phyloP scores from a whole-genome alignment of 2,888 invertebrate genomes.

The Caenorhabditis macrosperma region DNA sequence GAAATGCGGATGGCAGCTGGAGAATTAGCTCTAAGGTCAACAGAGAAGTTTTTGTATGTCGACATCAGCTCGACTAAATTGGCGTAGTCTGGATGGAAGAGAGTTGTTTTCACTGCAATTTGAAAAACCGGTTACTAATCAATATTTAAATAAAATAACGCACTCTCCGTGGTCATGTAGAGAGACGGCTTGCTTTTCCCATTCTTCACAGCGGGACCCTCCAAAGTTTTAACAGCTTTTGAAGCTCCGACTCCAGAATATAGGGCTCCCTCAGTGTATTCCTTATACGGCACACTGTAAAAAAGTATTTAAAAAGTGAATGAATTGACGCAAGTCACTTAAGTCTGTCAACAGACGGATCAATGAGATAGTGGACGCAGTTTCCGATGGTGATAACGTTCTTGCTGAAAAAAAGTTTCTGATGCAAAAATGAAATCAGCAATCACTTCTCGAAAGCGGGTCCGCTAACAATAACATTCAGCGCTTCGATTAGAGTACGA shows the following conservation, averaged over 20 bases:
- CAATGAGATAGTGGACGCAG: constrained; percentile 40
- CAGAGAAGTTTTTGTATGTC: constrained; percentile 3
- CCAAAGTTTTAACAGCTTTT: constrained; percentile 42
- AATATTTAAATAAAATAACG: background rate
- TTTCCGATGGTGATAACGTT: constrained; percentile 38
- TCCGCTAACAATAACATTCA: constrained; percentile 36
- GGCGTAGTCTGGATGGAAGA: constrained; percentile 39
- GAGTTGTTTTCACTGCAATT: constrained; percentile 46
- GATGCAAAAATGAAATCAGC: background rate
- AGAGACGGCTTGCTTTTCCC: background rate
- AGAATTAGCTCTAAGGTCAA: background rate
- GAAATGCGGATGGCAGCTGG: constrained; percentile 7
- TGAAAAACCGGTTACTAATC: background rate
- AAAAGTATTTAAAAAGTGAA: background rate
- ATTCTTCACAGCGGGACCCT: constrained; percentile 10
- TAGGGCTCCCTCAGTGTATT: constrained; percentile 13
- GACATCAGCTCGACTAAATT: constrained; percentile 11
- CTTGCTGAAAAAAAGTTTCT: constrained; percentile 18
- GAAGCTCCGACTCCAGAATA: constrained; percentile 45
- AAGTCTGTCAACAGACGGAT: background rate
- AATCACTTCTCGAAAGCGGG: constrained; percentile 29
- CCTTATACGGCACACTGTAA: constrained; percentile 22
- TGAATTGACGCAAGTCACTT: background rate
- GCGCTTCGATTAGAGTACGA: constrained; percentile 29
- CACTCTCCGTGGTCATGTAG: constrained; percentile 44